Base-by-base conservation (phyloP, 2,888 invertebrate genomes). In the Lasioglossum oenotherae region DNA sequence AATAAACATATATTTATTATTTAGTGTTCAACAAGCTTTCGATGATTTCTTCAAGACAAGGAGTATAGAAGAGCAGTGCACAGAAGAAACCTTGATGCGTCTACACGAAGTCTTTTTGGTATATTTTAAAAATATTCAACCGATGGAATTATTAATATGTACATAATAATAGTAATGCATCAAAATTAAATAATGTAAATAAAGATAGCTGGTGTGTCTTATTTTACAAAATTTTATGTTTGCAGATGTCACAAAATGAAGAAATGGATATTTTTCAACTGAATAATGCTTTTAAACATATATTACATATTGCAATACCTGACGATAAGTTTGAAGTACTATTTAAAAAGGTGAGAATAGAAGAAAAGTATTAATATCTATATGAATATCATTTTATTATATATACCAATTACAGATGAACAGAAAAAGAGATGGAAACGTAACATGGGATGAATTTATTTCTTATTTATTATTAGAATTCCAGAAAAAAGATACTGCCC, bases 401-500 rank as follows among this genome's bases (percentile, higher is more conserved):
- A 57, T 80, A 49, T 8, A 5, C 19, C 35, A 72, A 67, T 89
- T 82, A 41, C 67, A 96, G 96, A 97, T 97, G 87, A 96, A 97
- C 91, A 94, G 96, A 95, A 89, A 96, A 95, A 95, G 96, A 90
- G 95, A 96, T 89, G 96, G 96, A 8, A 94, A 93, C 41, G 95
- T 96, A 1, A 96, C 96, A 87, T 98, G 98, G 98, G 97, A 98
- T 93, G 98, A 98, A 94, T 96, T 98, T 91, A 96, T 98, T 46
- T 97, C 98, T 0, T 97, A 97, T 95, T 95, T 98, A 88, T 96
- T 98, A 84, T 95, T 98, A 85, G 97, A 97, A 73, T 98, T 97
- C 95, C 97, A 97, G 94, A 96, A 96, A 76, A 96, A 96, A 89
- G 97, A 97, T 92, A 96, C 96, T 90, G 96, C 96, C 90, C 95